Conservation (phyloP, 2,113 vertebrate genomes). For the Thamnophis sirtalis region DNA sequence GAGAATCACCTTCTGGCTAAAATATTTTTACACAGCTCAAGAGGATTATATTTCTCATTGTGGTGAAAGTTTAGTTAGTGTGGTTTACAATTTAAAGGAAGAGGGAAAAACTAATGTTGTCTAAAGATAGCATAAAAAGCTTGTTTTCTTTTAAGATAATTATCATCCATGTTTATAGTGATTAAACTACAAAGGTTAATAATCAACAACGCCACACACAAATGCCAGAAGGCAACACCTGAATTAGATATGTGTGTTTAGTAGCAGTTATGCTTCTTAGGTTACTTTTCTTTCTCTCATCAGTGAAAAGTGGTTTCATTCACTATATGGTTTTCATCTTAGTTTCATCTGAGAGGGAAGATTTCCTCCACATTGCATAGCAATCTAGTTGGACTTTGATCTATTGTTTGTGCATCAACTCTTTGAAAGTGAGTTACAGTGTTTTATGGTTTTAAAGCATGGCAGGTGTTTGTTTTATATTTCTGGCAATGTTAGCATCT, state of each 20-base stretch:
- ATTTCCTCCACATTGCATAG: slow-evolving; percentile 46
- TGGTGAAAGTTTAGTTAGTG: slow-evolving; percentile 19
- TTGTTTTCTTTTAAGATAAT: slow-evolving; percentile 60
- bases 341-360: slow-evolving; percentile 54
- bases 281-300: slow-evolving; percentile 46
- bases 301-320: slow-evolving; percentile 48
- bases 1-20: neutral
- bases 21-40: neutral
- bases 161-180: slow-evolving; percentile 59
- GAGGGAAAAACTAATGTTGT: slow-evolving; percentile 19
- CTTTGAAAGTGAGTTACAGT: neutral
- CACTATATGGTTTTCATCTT: slow-evolving; percentile 46
- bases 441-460: neutral
- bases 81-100: slow-evolving; percentile 38
- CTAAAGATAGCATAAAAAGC: slow-evolving; percentile 59
- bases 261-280: slow-evolving; percentile 39
- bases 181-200: slow-evolving; percentile 68
- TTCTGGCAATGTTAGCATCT: neutral
- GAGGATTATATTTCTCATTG: slow-evolving; percentile 28
- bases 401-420: neutral
- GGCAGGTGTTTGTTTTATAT: slow-evolving; percentile 15
- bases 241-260: slow-evolving; percentile 48
- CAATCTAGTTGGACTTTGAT: slow-evolving; percentile 50
- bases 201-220: slow-evolving; percentile 54
- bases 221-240: slow-evolving; percentile 63